These are phyloP conservation scores for Magallana nippona DNA, from an alignment of 2,888 invertebrate genomes.

Conservation along the genomic window DNA sequence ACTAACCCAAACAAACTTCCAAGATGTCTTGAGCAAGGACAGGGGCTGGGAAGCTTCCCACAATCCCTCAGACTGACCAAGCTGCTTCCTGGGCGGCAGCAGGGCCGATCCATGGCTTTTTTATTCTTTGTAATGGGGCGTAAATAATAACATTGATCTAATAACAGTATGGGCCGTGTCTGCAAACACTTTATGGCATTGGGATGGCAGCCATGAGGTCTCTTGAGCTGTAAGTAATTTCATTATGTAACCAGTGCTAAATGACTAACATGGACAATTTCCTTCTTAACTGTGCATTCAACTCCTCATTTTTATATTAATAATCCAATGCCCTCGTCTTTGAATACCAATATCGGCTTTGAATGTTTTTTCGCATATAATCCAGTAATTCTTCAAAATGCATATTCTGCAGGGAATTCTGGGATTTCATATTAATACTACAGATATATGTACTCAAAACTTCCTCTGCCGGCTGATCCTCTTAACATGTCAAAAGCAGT, in stretches of 20 bases:
- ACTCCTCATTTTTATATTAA: neutral
- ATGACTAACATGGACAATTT: neutral
- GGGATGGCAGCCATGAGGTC: neutral
- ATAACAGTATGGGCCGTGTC: conserved; percentile 20
- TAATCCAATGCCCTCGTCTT: too few species aligned
- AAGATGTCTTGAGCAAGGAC: conserved; percentile 64
- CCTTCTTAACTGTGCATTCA: neutral
- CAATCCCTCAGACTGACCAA: conserved; percentile 44
- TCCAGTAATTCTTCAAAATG: too few species aligned
- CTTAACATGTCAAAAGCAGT: neutral
- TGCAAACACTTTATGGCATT: conserved; percentile 26
- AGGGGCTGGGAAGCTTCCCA: conserved; percentile 58
- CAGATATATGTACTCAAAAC: neutral
- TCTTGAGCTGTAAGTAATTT: conserved; percentile 28
- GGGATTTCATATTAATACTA: too few species aligned
- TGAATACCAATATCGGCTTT: too few species aligned
- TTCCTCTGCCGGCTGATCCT: neutral
- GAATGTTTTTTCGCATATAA: too few species aligned
- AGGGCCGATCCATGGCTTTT: conserved; percentile 21
- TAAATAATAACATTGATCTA: conserved; percentile 33
- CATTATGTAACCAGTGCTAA: conserved; percentile 29
- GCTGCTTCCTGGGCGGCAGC: conserved; percentile 38
- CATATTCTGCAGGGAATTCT: too few species aligned
- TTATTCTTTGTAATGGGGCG: conserved; percentile 29
- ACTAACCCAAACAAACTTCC: conserved; percentile 67